Evolutionary conservation across 2,113 vertebrate species (phyloP), one percentile per base, ranked within the genome.

Genomic region (Ochotona princeps): DNA sequence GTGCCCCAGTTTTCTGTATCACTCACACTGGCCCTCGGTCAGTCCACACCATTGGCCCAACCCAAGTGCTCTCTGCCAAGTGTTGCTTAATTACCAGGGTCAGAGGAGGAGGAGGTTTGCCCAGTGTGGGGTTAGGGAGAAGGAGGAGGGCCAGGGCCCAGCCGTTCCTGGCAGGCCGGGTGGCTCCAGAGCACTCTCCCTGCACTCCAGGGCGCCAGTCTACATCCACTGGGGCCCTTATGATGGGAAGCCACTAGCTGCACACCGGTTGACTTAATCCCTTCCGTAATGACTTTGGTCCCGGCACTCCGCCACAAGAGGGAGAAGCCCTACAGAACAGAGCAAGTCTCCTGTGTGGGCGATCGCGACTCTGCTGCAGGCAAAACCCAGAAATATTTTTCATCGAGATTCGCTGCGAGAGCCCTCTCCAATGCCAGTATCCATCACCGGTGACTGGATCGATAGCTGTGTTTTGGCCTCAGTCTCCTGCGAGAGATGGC

Each of bases 381-480:
- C 98, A 95, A 98, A 98, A 98, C 98, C 97, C 97, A 97, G 98
- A 98, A 98, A 98, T 98, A 97, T 98, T 97, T 98, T 98, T 97
- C 98, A 98, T 98, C 97, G 97, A 98, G 98, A 99, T 99, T 99
- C 98, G 98, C 98, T 96, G 96, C 98, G 98, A 98, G 98, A 98
- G 98, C 97, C 98, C 78, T 97, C 98, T 99, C 98, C 98, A 99
- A 99, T 99, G 98, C 98, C 99, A 98, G 99, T 98, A 99, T 98
- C 99, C 99, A 99, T 99, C 99, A 99, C 98, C 95, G 98, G 98
- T 99, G 99, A 99, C 99, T 98, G 99, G 99, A 99, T 99, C 99
- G 98, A 99, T 99, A 99, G 98, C 98, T 98, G 98, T 99, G 99
- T 99, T 99, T 99, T 99, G 99, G 99, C 99, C 99, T 98, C 98